A percentile compares a stretch with the other conserved stretches of the same genome.
Evolutionary conservation across 2,797 vertebrate species (phyloP).

Genomic region (Tragelaphus oryx): DNA sequence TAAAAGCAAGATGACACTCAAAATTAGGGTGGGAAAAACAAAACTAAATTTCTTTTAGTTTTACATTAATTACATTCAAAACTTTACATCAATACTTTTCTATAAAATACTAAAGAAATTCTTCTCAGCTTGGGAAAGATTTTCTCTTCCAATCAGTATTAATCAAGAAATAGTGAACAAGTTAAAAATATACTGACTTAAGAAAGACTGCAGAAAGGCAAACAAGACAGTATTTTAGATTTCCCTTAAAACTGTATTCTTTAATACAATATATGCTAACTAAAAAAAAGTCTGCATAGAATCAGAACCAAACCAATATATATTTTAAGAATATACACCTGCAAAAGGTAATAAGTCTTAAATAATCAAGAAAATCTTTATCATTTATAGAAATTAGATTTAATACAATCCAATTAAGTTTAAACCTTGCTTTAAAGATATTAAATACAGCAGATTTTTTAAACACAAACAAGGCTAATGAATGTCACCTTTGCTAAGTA

Average conservation of each 20-base stretch:
- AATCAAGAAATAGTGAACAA: conserved; percentile 41
- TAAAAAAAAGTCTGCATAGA: conserved; percentile 13
- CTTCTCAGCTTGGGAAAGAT: conserved; percentile 3
- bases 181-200: conserved; percentile 37
- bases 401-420: conserved; percentile 21
- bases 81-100: conserved; percentile 15
- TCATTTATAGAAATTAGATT: conserved; percentile 39
- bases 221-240: conserved; percentile 33
- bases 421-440: conserved; percentile 31
- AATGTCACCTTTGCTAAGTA: conserved; percentile 41
- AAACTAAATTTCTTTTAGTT: background rate
- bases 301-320: conserved; percentile 47
- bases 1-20: conserved; percentile 29
- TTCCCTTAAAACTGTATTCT: conserved; percentile 1
- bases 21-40: background rate
- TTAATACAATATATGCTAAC: conserved; percentile 19
- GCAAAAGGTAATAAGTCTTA: conserved; percentile 30
- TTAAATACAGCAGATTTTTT: conserved; percentile 27
- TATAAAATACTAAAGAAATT: conserved; percentile 38
- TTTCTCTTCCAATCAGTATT: conserved; percentile 22
- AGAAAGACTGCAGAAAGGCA: conserved; percentile 27
- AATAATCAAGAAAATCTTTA: background rate
- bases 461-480: conserved; percentile 27
- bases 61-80: conserved; percentile 37
- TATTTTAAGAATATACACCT: conserved; percentile 34